Evolutionary conservation across 2,888 invertebrate species (phyloP).

Genomic region (Yponomeuta cagnagella): DNA sequence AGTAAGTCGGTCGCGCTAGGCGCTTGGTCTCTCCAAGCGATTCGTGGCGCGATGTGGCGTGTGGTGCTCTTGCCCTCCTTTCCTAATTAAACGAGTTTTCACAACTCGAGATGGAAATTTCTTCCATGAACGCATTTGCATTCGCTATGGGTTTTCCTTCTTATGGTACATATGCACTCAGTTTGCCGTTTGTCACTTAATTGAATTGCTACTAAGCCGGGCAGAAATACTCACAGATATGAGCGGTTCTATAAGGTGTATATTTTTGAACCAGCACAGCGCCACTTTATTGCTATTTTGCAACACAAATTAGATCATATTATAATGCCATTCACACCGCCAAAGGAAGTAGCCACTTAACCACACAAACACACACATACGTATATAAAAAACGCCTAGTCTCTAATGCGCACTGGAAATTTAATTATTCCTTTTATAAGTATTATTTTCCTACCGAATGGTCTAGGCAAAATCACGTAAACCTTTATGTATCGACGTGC

Average conservation of each 20-base stretch:
- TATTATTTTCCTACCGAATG: too few relatives aligned
- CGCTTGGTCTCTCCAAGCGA: background rate
- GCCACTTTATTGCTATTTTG: too few relatives aligned
- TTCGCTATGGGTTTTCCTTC: background rate
- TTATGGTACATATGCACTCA: background rate
- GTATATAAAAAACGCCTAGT: too few relatives aligned
- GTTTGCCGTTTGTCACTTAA: background rate
- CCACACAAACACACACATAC: too few relatives aligned
- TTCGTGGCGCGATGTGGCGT: background rate
- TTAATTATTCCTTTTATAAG: too few relatives aligned
- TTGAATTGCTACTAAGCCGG: background rate
- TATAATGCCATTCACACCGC: too few relatives aligned
- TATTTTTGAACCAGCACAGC: background rate
- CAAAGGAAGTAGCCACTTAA: too few relatives aligned
- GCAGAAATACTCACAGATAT: background rate
- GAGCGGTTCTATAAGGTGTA: background rate
- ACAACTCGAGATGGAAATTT: constrained; percentile 17
- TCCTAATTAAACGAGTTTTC: constrained; percentile 15
- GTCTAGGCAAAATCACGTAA: too few relatives aligned
- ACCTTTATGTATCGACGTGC: too few relatives aligned
- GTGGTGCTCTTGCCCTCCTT: constrained; percentile 14
- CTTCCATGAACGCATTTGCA: constrained; percentile 7
- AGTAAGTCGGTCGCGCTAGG: constrained; percentile 13
- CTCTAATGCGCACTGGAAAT: too few relatives aligned
- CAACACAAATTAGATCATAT: too few relatives aligned